phyloP scores from a whole-genome alignment of 2,888 invertebrate species.

The Leptothorax acervorum region DNA sequence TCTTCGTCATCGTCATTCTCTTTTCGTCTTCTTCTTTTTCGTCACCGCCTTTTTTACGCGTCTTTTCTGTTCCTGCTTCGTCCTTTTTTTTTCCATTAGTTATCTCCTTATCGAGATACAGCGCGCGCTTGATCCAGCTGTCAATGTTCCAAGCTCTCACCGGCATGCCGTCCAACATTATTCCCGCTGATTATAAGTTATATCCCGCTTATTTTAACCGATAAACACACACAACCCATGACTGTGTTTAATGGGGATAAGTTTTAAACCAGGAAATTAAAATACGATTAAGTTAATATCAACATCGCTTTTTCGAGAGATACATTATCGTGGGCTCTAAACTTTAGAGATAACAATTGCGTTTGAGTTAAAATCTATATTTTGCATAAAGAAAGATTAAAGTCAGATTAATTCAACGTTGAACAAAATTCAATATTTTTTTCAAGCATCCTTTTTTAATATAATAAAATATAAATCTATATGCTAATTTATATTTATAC shows the following conservation, averaged over 20 bases:
- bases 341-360: background rate
- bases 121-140: conserved; percentile 40
- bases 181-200: conserved; percentile 24
- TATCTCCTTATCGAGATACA: conserved; percentile 46
- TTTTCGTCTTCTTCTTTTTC: background rate
- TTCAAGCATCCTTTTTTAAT: background rate
- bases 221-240: background rate
- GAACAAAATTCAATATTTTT: background rate
- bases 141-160: conserved; percentile 36
- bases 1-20: background rate
- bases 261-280: background rate
- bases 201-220: conserved; percentile 20
- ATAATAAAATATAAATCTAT: background rate
- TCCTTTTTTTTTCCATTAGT: conserved; percentile 42
- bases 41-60: conserved; percentile 31
- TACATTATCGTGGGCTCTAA: background rate
- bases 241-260: background rate
- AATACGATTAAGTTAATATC: background rate
- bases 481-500: background rate
- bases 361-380: background rate
- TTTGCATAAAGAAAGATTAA: background rate
- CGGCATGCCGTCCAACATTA: conserved; percentile 7
- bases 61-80: conserved; percentile 7
- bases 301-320: background rate
- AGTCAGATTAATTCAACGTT: background rate